Conservation (phyloP, 1,140 invertebrate genomes). For the Hycleus cichorii region DNA sequence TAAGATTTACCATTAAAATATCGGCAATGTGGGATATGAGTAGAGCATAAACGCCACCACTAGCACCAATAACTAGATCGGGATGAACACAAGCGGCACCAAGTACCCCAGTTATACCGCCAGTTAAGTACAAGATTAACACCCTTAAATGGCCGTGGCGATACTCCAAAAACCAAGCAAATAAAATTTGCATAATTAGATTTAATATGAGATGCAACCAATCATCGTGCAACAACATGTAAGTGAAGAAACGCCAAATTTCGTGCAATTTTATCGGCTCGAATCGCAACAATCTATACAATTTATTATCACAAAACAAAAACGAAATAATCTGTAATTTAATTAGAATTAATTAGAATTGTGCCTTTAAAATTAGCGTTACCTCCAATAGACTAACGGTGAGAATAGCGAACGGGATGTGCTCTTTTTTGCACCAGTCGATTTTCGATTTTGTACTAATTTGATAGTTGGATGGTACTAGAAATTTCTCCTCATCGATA, state of each 20-base stretch:
- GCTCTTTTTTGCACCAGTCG: slow-evolving; percentile 14
- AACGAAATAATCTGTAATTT: slow-evolving; percentile 46
- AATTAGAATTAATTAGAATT: slow-evolving; percentile 1
- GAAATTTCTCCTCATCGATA: slow-evolving; percentile 18
- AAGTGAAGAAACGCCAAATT: slow-evolving; percentile 71
- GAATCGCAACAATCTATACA: slow-evolving; percentile 56
- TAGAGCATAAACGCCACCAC: slow-evolving; percentile 89
- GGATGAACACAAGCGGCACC: slow-evolving; percentile 76
- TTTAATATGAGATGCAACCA: slow-evolving; percentile 54
- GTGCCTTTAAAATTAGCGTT: not conserved
- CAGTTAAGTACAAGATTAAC: slow-evolving; percentile 59
- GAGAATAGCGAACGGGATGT: slow-evolving; percentile 24
- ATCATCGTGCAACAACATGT: slow-evolving; percentile 78
- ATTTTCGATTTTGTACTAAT: slow-evolving; percentile 1
- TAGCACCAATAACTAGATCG: slow-evolving; percentile 77
- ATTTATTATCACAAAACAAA: slow-evolving; percentile 42
- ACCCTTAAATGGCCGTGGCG: slow-evolving; percentile 77
- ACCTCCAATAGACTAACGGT: slow-evolving; percentile 27
- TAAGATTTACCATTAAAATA: slow-evolving; percentile 66
- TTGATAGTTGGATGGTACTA: slow-evolving; percentile 12
- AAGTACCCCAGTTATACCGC: slow-evolving; percentile 62
- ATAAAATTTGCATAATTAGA: slow-evolving; percentile 56
- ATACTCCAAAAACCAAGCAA: slow-evolving; percentile 67
- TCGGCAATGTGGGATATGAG: slow-evolving; percentile 87
- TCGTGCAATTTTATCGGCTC: slow-evolving; percentile 59